Evolutionary conservation across 2,113 vertebrate genomes (phyloP).

Genomic region (Perca schrenkii): DNA sequence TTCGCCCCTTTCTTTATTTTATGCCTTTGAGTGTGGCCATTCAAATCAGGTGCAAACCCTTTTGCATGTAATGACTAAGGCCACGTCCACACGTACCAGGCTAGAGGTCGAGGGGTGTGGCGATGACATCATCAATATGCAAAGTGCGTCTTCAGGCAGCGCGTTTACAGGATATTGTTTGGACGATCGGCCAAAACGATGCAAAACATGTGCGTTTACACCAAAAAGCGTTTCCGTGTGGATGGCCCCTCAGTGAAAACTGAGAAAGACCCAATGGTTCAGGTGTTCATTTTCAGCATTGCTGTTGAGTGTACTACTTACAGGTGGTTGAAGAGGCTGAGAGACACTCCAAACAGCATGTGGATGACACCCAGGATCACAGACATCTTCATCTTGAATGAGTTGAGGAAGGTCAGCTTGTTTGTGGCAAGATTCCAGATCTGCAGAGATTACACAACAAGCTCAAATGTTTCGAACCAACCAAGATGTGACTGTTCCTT

Average conservation of each 20-base stretch:
- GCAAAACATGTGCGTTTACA: no score
- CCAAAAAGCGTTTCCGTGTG: no score
- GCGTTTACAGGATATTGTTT: no score
- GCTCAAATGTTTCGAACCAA: not conserved
- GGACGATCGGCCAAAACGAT: no score
- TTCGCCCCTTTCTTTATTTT: not conserved
- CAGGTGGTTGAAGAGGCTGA: constrained; percentile 97
- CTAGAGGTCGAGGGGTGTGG: no score
- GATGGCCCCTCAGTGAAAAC: not conserved
- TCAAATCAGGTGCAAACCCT: not conserved
- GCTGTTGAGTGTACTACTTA: constrained; percentile 71
- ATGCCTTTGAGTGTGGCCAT: not conserved
- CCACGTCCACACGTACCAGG: no score
- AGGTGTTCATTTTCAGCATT: not conserved
- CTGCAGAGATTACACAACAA: constrained; percentile 73
- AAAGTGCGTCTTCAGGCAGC: no score
- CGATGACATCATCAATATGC: no score
- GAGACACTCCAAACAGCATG: constrained; percentile 94
- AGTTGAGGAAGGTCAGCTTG: constrained; percentile 98
- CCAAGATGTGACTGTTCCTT: not conserved
- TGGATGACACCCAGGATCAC: constrained; percentile 95
- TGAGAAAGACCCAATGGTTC: not conserved
- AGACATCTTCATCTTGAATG: constrained; percentile 99
- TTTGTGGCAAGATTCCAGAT: constrained; percentile 98
- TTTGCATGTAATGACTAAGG: not conserved